A percentile compares a stretch with the other conserved stretches of the same genome.
Conservation (phyloP, 2,888 invertebrate genomes). For the Tenthredo notha region DNA sequence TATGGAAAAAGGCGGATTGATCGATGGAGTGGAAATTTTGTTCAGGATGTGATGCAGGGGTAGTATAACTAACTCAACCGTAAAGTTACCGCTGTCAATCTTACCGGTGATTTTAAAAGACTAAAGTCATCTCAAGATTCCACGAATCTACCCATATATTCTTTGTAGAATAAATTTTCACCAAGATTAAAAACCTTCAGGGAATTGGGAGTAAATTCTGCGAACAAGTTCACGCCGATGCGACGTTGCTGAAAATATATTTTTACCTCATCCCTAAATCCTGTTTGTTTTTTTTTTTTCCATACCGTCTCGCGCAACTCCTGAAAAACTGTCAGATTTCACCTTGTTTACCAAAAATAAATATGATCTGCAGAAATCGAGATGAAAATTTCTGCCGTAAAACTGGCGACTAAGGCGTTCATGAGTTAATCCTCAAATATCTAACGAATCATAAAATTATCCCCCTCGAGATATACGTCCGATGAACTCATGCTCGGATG, state of each 20-base stretch:
- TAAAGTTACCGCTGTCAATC: slow-evolving; percentile 33
- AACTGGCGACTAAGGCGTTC: background rate
- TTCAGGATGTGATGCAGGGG: background rate
- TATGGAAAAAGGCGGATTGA: slow-evolving; percentile 8
- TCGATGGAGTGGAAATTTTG: slow-evolving; percentile 22
- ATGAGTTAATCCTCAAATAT: background rate
- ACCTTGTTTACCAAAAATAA: background rate
- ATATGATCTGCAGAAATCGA: background rate
- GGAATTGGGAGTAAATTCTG: background rate
- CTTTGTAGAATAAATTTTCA: background rate
- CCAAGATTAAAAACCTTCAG: background rate
- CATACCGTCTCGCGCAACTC: background rate
- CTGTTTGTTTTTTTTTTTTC: background rate
- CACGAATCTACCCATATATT: background rate
- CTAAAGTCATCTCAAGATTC: slow-evolving; percentile 8
- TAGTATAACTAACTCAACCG: background rate
- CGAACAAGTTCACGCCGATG: background rate
- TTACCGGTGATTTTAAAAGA: slow-evolving; percentile 27
- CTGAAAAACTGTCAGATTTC: background rate
- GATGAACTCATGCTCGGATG: background rate
- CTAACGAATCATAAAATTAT: background rate
- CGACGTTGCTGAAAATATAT: background rate
- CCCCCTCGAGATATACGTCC: background rate
- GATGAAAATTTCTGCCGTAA: background rate
- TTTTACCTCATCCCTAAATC: background rate